Evolutionary conservation across 2,113 vertebrate genomes (phyloP).

Genomic region (Nicator chloris): DNA sequence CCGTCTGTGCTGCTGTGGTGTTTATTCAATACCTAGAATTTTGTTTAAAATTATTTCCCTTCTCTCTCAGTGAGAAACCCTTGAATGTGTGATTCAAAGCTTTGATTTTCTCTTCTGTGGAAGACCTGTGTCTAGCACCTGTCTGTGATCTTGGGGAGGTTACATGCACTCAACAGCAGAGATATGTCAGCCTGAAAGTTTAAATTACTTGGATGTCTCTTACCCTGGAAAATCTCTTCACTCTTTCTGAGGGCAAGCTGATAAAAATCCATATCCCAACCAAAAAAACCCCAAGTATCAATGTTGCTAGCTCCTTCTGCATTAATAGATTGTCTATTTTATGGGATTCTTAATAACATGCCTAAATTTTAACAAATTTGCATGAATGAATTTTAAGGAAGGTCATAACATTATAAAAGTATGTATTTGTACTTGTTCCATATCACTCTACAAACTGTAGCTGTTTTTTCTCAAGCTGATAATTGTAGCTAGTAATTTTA

Average conservation of each 20-base stretch:
- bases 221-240: neutral
- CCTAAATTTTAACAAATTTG: neutral
- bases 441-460: neutral
- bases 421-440: neutral
- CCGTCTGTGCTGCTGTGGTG: neutral
- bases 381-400: neutral
- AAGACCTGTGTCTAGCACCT: neutral
- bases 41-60: neutral
- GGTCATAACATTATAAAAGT: neutral
- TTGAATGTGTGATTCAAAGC: conserved; percentile 15
- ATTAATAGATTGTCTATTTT: neutral
- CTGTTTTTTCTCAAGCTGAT: neutral
- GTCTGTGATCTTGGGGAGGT: neutral
- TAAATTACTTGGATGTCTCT: neutral
- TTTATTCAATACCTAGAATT: conserved; percentile 1
- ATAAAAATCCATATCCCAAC: neutral
- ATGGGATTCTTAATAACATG: neutral
- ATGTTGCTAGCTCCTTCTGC: neutral
- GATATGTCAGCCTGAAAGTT: neutral
- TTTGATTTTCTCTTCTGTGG: conserved; percentile 2
- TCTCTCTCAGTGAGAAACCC: neutral
- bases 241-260: neutral
- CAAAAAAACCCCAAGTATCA: too few species aligned
- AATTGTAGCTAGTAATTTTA: neutral
- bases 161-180: neutral